Conservation (phyloP, 2,113 vertebrate genomes). For the Stercorarius parasiticus region DNA sequence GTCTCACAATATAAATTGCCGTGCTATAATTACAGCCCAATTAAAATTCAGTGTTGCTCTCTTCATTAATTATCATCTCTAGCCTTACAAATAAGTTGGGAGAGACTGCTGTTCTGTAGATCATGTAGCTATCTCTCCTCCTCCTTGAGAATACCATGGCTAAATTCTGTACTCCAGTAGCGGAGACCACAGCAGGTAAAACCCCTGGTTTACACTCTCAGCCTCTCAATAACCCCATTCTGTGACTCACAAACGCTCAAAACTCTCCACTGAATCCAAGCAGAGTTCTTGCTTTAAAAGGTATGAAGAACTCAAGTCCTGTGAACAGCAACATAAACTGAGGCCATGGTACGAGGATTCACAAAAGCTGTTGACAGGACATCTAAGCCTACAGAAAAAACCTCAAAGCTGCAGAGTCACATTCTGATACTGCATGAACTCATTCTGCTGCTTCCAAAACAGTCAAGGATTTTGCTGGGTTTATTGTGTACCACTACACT, state of each 20-base stretch:
- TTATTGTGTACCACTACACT: background rate
- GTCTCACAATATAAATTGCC: constrained; percentile 9
- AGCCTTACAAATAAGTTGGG: constrained; percentile 20
- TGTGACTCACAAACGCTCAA: background rate
- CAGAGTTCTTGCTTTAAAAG: background rate
- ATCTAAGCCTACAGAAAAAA: background rate
- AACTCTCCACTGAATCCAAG: background rate
- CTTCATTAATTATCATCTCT: constrained; percentile 52
- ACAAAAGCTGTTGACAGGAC: background rate
- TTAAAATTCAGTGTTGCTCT: constrained; percentile 54
- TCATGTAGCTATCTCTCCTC: background rate
- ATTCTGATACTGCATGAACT: background rate
- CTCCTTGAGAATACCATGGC: background rate
- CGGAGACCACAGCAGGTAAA: background rate
- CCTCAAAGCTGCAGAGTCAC: background rate
- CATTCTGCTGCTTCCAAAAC: background rate
- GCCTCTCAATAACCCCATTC: background rate
- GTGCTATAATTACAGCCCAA: constrained; percentile 48
- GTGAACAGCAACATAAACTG: background rate
- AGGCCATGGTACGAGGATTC: background rate
- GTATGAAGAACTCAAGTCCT: background rate
- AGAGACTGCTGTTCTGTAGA: background rate
- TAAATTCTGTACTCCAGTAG: background rate
- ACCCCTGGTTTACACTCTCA: background rate
- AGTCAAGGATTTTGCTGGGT: background rate